Evolutionary conservation across 1,140 invertebrate genomes (phyloP).

Genomic region (Anoplophora glabripennis): DNA sequence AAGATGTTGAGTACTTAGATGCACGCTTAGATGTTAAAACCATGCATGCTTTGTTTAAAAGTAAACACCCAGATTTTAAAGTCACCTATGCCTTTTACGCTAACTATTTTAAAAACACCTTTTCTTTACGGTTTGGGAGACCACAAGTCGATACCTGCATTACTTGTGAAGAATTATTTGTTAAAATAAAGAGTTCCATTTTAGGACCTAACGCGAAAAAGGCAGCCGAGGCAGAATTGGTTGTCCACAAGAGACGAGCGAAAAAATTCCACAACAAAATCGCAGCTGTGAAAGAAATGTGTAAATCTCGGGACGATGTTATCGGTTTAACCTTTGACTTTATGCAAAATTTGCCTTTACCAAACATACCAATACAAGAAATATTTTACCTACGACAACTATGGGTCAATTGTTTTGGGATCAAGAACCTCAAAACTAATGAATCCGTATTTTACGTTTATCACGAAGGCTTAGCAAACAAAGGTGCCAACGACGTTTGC

Average conservation of each 20-base stretch:
- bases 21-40: too few relatives aligned
- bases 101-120: slow-evolving; percentile 10
- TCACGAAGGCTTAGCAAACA: slow-evolving; percentile 33
- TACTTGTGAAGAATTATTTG: slow-evolving; percentile 8
- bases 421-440: slow-evolving; percentile 26
- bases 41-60: too few relatives aligned
- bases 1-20: too few relatives aligned
- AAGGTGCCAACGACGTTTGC: slow-evolving; percentile 33
- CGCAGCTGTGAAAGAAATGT: slow-evolving; percentile 17
- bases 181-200: slow-evolving; percentile 8
- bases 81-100: too few relatives aligned
- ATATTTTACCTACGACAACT: slow-evolving; percentile 35
- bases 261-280: slow-evolving; percentile 14
- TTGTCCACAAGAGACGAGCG: slow-evolving; percentile 8
- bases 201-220: slow-evolving; percentile 3
- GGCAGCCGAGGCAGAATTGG: not conserved
- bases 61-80: too few relatives aligned
- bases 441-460: slow-evolving; percentile 32
- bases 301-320: slow-evolving; percentile 22
- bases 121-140: not conserved
- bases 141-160: slow-evolving; percentile 13
- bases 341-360: slow-evolving; percentile 42
- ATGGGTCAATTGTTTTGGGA: slow-evolving; percentile 33
- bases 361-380: slow-evolving; percentile 22
- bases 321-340: slow-evolving; percentile 37